Evolutionary conservation across 2,113 vertebrate species (phyloP).

Genomic region (Eublepharis macularius): DNA sequence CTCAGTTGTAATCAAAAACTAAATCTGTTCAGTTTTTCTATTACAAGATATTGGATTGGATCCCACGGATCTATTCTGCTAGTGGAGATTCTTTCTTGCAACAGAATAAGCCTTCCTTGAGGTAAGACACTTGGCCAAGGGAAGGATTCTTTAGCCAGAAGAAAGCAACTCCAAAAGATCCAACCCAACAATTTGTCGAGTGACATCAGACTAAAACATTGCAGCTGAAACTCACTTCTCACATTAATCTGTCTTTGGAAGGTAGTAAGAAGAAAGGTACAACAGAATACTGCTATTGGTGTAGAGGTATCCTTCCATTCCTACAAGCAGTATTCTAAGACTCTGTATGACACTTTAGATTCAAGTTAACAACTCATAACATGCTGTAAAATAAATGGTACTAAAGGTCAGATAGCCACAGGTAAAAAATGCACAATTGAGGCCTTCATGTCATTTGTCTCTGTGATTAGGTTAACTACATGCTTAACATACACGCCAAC

Average conservation of each 20-base stretch:
- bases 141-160: too few relatives aligned
- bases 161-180: too few relatives aligned
- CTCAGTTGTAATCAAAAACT: constrained; percentile 27
- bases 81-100: too few relatives aligned
- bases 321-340: background rate
- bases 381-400: background rate
- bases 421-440: background rate
- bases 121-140: too few relatives aligned
- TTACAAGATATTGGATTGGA: too few relatives aligned
- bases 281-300: background rate
- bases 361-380: background rate
- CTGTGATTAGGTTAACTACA: background rate
- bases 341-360: background rate
- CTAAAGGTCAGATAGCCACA: background rate
- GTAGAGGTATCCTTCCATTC: background rate
- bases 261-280: background rate
- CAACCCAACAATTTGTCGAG: background rate
- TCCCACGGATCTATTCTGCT: too few relatives aligned
- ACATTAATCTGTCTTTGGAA: background rate
- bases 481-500: background rate
- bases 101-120: too few relatives aligned
- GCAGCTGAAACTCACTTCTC: background rate
- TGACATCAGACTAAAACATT: background rate
- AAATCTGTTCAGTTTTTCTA: background rate
- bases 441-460: background rate